Percentiles rank a stretch among this genome's conserved stretches.
Evolutionary conservation across 2,888 invertebrate species (phyloP).

Genomic region (Volucella inflata): DNA sequence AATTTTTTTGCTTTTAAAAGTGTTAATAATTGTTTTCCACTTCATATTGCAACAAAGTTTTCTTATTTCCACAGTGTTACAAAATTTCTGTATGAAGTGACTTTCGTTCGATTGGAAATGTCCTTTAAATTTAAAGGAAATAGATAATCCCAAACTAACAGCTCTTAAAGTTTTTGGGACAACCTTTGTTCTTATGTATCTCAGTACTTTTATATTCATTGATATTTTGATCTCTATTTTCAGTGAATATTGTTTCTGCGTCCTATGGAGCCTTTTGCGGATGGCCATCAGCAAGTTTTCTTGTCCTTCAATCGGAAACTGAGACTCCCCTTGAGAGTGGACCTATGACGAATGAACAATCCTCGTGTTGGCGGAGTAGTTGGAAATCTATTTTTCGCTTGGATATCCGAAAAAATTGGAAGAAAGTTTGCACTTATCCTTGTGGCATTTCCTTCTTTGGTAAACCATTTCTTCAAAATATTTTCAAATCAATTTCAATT

Average conservation of each 20-base stretch:
- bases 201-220: neutral
- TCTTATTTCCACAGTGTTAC: too few relatives aligned
- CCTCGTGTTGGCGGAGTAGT: conserved; percentile 81
- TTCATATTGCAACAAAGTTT: too few relatives aligned
- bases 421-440: conserved; percentile 79
- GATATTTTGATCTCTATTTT: neutral
- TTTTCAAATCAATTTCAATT: neutral
- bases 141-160: too few relatives aligned
- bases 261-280: conserved; percentile 81
- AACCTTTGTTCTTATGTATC: neutral
- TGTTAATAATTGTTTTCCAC: too few relatives aligned
- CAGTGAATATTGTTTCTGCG: conserved; percentile 80
- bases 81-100: too few relatives aligned
- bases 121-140: too few relatives aligned
- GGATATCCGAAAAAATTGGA: conserved; percentile 81
- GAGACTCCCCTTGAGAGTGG: conserved; percentile 80
- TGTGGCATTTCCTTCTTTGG: conserved; percentile 80
- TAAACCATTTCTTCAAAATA: conserved; percentile 62
- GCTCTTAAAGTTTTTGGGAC: too few relatives aligned
- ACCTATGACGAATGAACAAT: conserved; percentile 79
- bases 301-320: conserved; percentile 78
- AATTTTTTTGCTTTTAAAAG: too few relatives aligned
- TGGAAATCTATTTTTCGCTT: conserved; percentile 81
- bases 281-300: conserved; percentile 82
- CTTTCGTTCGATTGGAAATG: too few relatives aligned